Percentiles rank a stretch among this genome's conserved stretches.
These are phyloP conservation scores for human DNA, from an alignment of 2,113 vertebrate genomes.

Conservation along the genomic window DNA sequence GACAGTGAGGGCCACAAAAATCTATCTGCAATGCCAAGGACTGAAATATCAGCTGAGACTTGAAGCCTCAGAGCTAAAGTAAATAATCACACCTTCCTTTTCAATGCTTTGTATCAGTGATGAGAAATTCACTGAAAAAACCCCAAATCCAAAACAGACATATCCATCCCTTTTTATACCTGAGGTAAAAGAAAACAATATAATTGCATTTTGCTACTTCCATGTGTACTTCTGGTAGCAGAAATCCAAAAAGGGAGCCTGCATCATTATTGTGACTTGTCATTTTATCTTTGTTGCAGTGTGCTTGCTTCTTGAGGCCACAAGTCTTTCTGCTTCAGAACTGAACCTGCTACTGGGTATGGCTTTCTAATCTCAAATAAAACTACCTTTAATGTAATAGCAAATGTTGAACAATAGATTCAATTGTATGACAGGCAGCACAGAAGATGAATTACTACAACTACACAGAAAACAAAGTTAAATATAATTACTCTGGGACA, in stretches of 20 bases:
- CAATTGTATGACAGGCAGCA: background rate
- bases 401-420: conserved; percentile 35
- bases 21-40: background rate
- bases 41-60: background rate
- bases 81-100: background rate
- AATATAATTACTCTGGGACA: background rate
- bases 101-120: background rate
- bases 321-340: background rate
- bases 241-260: background rate
- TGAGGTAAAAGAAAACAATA: background rate
- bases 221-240: background rate
- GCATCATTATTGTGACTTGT: background rate
- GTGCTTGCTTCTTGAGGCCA: background rate
- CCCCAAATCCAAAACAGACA: background rate
- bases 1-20: background rate
- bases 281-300: conserved; percentile 5
- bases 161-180: background rate
- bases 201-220: background rate
- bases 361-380: background rate
- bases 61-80: background rate
- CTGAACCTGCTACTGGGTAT: accelerated
- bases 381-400: background rate
- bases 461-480: background rate
- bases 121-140: background rate
- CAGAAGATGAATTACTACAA: background rate